A percentile compares a stretch with the other conserved stretches of the same genome.
phyloP scores from a whole-genome alignment of 2,797 vertebrate genomes.

The Zalophus californianus region DNA sequence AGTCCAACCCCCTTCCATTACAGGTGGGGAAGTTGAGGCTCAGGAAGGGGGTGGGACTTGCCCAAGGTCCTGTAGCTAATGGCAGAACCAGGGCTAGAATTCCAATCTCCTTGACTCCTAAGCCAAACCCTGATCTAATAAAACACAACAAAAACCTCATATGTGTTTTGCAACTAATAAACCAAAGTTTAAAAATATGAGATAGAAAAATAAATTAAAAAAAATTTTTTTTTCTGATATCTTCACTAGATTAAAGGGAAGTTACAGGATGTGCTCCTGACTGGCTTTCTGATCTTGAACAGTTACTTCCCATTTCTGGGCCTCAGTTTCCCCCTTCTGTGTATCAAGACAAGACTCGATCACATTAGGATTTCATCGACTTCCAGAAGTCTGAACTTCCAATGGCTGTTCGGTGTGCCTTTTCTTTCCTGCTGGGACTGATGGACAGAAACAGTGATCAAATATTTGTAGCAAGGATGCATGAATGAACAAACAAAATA shows the following conservation, averaged over 20 bases:
- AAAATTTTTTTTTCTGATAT: not conserved
- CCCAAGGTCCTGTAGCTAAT: not conserved
- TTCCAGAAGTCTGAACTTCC: not conserved
- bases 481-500: not conserved
- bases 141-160: not conserved
- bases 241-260: not conserved
- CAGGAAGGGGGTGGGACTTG: not conserved
- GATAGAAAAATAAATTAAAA: not conserved
- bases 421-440: not conserved
- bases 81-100: not conserved
- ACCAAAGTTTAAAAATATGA: not conserved
- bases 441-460: not conserved
- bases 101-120: not conserved
- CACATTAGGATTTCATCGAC: not conserved
- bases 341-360: not conserved
- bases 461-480: not conserved
- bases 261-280: not conserved
- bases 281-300: not conserved
- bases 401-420: accelerated
- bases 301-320: not conserved
- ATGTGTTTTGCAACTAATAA: not conserved
- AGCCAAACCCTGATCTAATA: not conserved
- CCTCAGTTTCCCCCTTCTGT: not conserved
- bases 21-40: constrained; percentile 2
- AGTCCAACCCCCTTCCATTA: not conserved